phyloP scores from a whole-genome alignment of 2,888 invertebrate species.

The Pteria penguin region DNA sequence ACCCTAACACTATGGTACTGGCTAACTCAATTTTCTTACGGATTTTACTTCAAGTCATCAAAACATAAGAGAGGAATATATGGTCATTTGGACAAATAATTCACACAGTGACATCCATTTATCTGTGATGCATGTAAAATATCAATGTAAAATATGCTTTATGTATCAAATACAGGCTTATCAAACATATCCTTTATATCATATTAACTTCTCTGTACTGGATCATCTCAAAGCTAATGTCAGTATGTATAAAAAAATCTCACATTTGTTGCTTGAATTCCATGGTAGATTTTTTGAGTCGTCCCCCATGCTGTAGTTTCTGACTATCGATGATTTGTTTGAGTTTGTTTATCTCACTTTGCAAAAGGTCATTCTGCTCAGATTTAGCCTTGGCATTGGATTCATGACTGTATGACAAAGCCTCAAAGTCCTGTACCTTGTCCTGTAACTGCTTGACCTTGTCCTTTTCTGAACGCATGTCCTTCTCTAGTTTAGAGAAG shows the following conservation, averaged over 20 bases:
- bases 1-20: too few relatives aligned
- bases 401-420: slow-evolving; percentile 55
- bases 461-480: slow-evolving; percentile 60
- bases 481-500: slow-evolving; percentile 57
- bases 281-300: slow-evolving; percentile 63
- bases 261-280: slow-evolving; percentile 72
- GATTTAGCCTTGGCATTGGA: slow-evolving; percentile 58
- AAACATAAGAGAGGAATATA: too few relatives aligned
- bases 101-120: too few relatives aligned
- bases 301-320: slow-evolving; percentile 64
- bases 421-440: slow-evolving; percentile 60
- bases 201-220: too few relatives aligned
- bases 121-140: too few relatives aligned
- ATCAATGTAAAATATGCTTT: neutral
- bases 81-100: too few relatives aligned
- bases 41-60: too few relatives aligned
- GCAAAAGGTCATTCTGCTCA: slow-evolving; percentile 67
- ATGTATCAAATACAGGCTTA: too few relatives aligned
- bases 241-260: slow-evolving; percentile 33
- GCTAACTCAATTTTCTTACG: too few relatives aligned
- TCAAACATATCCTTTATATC: too few relatives aligned
- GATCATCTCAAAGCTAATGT: neutral
- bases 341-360: slow-evolving; percentile 67
- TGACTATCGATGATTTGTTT: slow-evolving; percentile 67
- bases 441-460: slow-evolving; percentile 52